Evolutionary conservation across 2,888 invertebrate genomes (phyloP).

Genomic region (Napeogenes sylphis): DNA sequence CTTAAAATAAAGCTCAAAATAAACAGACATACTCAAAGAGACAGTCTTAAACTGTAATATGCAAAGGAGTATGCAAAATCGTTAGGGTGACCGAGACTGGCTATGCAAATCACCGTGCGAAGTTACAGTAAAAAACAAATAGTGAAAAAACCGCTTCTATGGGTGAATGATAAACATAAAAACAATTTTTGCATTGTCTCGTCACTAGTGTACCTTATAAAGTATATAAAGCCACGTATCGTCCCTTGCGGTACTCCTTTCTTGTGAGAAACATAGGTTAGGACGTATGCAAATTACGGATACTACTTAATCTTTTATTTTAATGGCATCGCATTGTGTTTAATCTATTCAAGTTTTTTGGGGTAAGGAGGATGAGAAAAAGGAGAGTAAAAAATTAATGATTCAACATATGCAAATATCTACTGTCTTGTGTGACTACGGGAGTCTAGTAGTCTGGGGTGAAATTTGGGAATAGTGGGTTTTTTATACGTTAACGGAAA

Average conservation of each 20-base stretch:
- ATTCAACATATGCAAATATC: conserved; percentile 69
- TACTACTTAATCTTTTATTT: conserved; percentile 75
- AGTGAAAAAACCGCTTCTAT: conserved; percentile 70
- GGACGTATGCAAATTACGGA: conserved; percentile 68
- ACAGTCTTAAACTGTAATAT: conserved; percentile 66
- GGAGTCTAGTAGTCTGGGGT: conserved; percentile 44
- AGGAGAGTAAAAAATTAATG: conserved; percentile 62
- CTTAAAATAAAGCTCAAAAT: conserved; percentile 71
- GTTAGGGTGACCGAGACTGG: conserved; percentile 62
- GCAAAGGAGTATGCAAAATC: conserved; percentile 62
- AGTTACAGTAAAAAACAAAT: conserved; percentile 71
- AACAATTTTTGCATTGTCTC: conserved; percentile 71
- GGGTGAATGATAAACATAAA: conserved; percentile 68
- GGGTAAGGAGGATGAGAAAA: conserved; percentile 56
- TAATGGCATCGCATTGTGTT: conserved; percentile 74
- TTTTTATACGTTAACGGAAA: conserved; percentile 21
- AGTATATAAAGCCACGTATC: conserved; percentile 47
- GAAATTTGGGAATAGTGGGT: conserved; percentile 25
- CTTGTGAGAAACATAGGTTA: conserved; percentile 50
- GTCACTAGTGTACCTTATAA: conserved; percentile 54
- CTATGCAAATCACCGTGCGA: conserved; percentile 76
- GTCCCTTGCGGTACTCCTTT: conserved; percentile 61
- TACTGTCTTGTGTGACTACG: conserved; percentile 50
- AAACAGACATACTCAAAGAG: conserved; percentile 61
- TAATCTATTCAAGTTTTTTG: conserved; percentile 56